Base-by-base conservation (phyloP, 2,888 invertebrate species). In the Cloeon dipterum region DNA sequence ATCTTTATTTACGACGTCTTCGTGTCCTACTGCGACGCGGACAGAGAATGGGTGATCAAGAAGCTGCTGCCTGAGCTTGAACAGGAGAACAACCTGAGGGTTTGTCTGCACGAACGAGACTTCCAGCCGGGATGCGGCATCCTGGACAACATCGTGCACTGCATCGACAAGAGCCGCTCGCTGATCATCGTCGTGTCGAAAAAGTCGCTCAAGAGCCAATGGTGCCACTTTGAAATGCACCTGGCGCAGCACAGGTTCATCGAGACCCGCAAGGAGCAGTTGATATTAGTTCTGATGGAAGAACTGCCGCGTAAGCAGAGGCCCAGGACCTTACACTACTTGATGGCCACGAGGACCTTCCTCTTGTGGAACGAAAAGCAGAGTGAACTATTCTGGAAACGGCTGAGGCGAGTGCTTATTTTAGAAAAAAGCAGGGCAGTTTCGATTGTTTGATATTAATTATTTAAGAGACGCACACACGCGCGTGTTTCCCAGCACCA, bases 221-320 rank as follows among this genome's bases (percentile, higher is more conserved):
- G 75, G 75, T 75, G 75, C 46, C 69, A 72, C 46, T 74, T 72
- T 44, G 75, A 76, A 51, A 68, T 74, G 67, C 68, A 71, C 44
- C 48, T 75, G 33, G 74, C 74, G 0, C 74, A 74, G 40, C 69
- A 72, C 47, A 43, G 48, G 11, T 36, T 51, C 3, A 43, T 54
- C 8, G 50, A 51, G 23, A 37, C 42, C 5, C 46, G 47, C n/a
- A 61, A 70, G 63, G 70, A 73, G 44, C 66, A 69, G 36, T 52
- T 76, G 14, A 64, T 73, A 1, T 50, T 75, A 1, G 62, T 75
- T 1, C 61, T 74, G 7, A 52, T 76, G 23, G 72, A 74, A 49
- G 66, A 72, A 20, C 68, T 75, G 29, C 68, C 72, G 0, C 56
- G 62, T 2, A 53, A 58, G 3, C 54, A 65, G 2, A 58, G 74